A percentile compares a stretch with the other conserved stretches of the same genome.
These are phyloP conservation scores for Gymnoscopelus microlampas DNA, from an alignment of 2,797 vertebrate genomes.

Conservation along the genomic window DNA sequence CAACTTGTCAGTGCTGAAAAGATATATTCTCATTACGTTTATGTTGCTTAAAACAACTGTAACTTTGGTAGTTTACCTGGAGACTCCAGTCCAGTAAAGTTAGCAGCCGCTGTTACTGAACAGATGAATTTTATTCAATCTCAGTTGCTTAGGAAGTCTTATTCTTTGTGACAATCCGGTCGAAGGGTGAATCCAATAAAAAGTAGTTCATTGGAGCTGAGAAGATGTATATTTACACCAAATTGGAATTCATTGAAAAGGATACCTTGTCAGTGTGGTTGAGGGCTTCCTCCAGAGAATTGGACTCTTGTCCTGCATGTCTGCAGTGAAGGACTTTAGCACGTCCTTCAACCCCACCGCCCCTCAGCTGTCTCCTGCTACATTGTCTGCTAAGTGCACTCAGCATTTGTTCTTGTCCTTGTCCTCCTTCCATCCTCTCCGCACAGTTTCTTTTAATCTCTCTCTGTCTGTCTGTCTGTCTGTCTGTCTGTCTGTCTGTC, in stretches of 20 bases:
- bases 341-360: slow-evolving; percentile 75
- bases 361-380: slow-evolving; percentile 78
- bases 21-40: slow-evolving; percentile 33
- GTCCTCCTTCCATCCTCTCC: slow-evolving; percentile 65
- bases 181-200: too few species aligned
- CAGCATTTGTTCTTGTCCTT: slow-evolving; percentile 78
- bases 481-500: slow-evolving; percentile 22
- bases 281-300: slow-evolving; percentile 41
- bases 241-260: not conserved
- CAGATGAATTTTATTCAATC: not conserved
- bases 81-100: too few species aligned
- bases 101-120: too few species aligned
- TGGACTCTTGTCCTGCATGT: slow-evolving; percentile 50
- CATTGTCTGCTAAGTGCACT: slow-evolving; percentile 80
- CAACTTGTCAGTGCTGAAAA: slow-evolving; percentile 17
- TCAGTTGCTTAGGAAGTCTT: slow-evolving; percentile 29
- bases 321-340: slow-evolving; percentile 68
- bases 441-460: slow-evolving; percentile 23
- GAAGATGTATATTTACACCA: not conserved
- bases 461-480: slow-evolving; percentile 52
- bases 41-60: not conserved
- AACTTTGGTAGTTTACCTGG: too few species aligned
- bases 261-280: slow-evolving; percentile 41
- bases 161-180: too few species aligned
- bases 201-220: too few species aligned